Percentiles rank a stretch among this genome's conserved stretches.
Conservation (phyloP, 2,113 vertebrate genomes). For the Andinoacara biseriatus region DNA sequence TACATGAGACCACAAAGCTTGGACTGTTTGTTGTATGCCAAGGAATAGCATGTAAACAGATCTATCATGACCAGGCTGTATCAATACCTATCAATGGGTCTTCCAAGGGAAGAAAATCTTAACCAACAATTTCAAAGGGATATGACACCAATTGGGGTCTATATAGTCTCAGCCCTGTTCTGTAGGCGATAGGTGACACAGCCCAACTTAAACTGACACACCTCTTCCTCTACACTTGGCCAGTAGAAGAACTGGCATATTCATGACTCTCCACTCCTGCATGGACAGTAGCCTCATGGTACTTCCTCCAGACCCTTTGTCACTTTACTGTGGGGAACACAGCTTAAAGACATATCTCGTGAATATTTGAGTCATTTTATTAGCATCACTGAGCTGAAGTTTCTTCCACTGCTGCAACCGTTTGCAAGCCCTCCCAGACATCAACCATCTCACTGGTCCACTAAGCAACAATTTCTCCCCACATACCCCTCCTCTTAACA, state of each 20-base stretch:
- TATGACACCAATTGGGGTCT: neutral
- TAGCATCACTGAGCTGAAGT: rapidly evolving
- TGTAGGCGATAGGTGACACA: neutral
- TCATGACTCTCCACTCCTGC: neutral
- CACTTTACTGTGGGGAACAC: too few relatives aligned
- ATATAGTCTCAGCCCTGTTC: neutral
- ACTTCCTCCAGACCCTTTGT: neutral
- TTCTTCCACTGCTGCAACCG: neutral
- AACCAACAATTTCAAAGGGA: neutral
- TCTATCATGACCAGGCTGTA: neutral
- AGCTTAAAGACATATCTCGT: neutral
- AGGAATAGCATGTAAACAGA: neutral
- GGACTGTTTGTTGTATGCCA: neutral
- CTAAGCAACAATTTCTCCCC: too few relatives aligned
- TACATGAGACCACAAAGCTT: neutral
- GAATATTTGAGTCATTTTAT: neutral
- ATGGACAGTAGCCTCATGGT: neutral
- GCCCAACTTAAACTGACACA: neutral
- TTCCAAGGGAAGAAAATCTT: neutral
- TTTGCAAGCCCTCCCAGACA: neutral
- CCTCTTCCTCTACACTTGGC: neutral
- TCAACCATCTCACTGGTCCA: too few relatives aligned
- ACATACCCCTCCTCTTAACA: too few relatives aligned
- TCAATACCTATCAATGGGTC: neutral
- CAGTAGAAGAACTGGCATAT: neutral